Evolutionary conservation across 2,888 invertebrate species (phyloP).

Genomic region (Leptothorax acervorum): DNA sequence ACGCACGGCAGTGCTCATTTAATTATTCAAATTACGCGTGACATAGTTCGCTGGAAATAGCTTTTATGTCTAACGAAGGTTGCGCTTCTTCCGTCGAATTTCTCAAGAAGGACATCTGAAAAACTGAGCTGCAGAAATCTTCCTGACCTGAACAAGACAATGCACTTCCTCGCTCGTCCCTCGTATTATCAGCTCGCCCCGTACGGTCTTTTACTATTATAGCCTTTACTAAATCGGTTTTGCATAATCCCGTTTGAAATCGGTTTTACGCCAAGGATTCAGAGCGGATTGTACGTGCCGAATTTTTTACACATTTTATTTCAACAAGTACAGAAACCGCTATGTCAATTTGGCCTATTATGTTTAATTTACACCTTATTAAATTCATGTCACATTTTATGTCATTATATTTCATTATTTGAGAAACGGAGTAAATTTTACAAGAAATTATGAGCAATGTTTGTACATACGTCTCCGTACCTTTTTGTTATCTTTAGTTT

Average conservation of each 20-base stretch:
- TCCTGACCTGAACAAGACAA: conserved; percentile 72
- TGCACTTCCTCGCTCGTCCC: conserved; percentile 70
- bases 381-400: conserved; percentile 4
- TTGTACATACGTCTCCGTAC: background rate
- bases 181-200: conserved; percentile 64
- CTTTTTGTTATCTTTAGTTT: background rate
- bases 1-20: conserved; percentile 26
- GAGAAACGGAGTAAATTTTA: background rate
- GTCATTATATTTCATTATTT: conserved; percentile 16
- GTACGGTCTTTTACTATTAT: conserved; percentile 72
- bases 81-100: conserved; percentile 35
- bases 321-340: background rate
- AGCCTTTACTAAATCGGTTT: conserved; percentile 74
- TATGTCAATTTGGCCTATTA: background rate
- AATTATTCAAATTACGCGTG: conserved; percentile 51
- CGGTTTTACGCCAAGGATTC: conserved; percentile 47
- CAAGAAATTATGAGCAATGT: background rate
- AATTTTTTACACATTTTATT: conserved; percentile 62
- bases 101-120: conserved; percentile 59
- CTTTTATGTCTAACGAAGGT: conserved; percentile 33
- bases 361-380: conserved; percentile 27
- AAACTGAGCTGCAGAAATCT: conserved; percentile 70
- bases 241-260: conserved; percentile 73
- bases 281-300: conserved; percentile 62
- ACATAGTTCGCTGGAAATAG: conserved; percentile 24